phyloP scores from a whole-genome alignment of 2,113 vertebrate species.

The Fregetta grallaria region DNA sequence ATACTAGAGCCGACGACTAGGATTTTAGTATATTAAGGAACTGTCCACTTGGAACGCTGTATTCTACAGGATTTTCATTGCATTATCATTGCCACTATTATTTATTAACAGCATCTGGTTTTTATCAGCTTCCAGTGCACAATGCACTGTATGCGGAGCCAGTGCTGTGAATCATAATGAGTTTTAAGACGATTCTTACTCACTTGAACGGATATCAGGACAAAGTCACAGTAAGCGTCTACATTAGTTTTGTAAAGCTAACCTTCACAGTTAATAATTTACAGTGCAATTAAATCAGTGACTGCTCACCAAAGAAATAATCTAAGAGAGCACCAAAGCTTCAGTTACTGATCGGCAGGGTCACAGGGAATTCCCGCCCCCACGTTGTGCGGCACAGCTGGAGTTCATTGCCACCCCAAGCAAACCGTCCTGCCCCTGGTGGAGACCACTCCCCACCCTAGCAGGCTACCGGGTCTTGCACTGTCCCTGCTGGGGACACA shows the following conservation, averaged over 20 bases:
- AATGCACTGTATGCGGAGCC: background rate
- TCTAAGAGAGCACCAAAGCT: background rate
- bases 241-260: background rate
- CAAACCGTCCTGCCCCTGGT: background rate
- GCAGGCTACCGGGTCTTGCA: constrained; percentile 2
- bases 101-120: background rate
- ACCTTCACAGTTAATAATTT: background rate
- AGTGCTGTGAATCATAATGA: background rate
- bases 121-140: background rate
- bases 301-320: background rate
- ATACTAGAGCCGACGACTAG: background rate
- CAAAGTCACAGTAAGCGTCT: background rate
- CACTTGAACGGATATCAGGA: background rate
- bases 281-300: background rate
- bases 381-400: background rate
- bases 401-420: constrained; percentile 1
- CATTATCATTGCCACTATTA: background rate
- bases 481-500: constrained; percentile 25
- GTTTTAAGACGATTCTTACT: constrained; percentile 18
- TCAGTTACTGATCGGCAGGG: background rate
- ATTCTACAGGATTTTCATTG: background rate
- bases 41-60: background rate
- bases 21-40: background rate
- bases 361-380: background rate
- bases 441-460: background rate